phyloP scores from a whole-genome alignment of 1,140 invertebrate species.

The Cyphomyrmex costatus region DNA sequence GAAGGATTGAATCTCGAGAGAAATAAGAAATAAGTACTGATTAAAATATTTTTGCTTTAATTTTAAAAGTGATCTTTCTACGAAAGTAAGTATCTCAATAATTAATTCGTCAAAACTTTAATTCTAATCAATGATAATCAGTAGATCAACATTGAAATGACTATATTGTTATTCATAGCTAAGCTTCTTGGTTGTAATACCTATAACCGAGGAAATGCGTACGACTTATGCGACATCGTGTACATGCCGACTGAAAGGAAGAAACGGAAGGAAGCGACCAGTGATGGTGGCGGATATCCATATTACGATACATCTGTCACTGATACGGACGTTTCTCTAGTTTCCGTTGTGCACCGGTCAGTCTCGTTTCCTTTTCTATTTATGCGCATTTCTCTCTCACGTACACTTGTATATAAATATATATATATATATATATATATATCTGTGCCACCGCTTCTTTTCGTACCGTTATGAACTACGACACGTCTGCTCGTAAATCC shows the following conservation, averaged over 20 bases:
- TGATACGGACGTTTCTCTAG: conserved; percentile 59
- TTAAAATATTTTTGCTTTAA: not conserved
- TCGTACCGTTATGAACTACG: conserved; percentile 72
- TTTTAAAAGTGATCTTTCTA: not conserved
- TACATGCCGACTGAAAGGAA: conserved; percentile 9
- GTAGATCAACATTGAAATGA: not conserved
- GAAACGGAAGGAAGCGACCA: conserved; percentile 45
- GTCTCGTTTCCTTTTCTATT: conserved; percentile 44
- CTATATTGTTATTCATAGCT: not conserved
- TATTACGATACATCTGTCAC: conserved; percentile 73
- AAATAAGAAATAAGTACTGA: not conserved
- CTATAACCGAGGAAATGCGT: not conserved
- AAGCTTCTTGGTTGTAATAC: conserved; percentile 29
- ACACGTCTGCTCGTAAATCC: conserved; percentile 69
- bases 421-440: conserved; percentile 41
- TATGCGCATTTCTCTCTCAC: not conserved
- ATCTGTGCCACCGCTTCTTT: conserved; percentile 60
- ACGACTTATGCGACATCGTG: conserved; percentile 9
- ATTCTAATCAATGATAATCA: not conserved
- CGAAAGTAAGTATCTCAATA: not conserved
- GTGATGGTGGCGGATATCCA: conserved; percentile 47
- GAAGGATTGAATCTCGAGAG: not conserved
- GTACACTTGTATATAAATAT: not conserved
- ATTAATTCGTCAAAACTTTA: not conserved
- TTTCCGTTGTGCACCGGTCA: conserved; percentile 36